Conservation (phyloP, 2,888 invertebrate genomes). For the Dicyrtomina minuta region DNA sequence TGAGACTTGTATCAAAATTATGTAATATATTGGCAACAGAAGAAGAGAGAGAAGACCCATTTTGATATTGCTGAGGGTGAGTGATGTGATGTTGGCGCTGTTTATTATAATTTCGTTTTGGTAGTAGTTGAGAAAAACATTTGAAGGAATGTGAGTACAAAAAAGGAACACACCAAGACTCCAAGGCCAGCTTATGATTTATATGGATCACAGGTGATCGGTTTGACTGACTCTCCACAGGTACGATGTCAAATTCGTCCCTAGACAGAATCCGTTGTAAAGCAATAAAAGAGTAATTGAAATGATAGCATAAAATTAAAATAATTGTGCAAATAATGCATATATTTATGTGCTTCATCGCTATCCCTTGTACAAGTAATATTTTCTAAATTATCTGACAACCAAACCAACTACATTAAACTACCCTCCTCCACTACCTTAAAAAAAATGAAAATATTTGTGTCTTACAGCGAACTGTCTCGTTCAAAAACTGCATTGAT, state of each 20-base stretch:
- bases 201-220: constrained; percentile 82
- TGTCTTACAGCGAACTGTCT: constrained; percentile 74
- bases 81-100: no score
- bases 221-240: constrained; percentile 72
- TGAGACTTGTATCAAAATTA: constrained; percentile 23
- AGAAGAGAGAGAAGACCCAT: background rate
- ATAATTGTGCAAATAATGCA: no score
- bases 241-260: constrained; percentile 80
- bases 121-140: constrained; percentile 17
- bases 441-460: background rate
- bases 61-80: constrained; percentile 1
- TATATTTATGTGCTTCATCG: no score
- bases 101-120: constrained; percentile 7
- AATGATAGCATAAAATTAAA: no score
- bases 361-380: no score
- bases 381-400: no score
- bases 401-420: no score
- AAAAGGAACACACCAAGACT: constrained; percentile 89
- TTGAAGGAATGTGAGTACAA: constrained; percentile 62
- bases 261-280: constrained; percentile 61
- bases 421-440: no score
- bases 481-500: constrained; percentile 72
- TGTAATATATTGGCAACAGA: background rate
- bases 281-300: no score
- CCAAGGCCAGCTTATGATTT: constrained; percentile 80